Evolutionary conservation across 2,888 invertebrate species (phyloP).

Genomic region (Malachius bipustulatus): DNA sequence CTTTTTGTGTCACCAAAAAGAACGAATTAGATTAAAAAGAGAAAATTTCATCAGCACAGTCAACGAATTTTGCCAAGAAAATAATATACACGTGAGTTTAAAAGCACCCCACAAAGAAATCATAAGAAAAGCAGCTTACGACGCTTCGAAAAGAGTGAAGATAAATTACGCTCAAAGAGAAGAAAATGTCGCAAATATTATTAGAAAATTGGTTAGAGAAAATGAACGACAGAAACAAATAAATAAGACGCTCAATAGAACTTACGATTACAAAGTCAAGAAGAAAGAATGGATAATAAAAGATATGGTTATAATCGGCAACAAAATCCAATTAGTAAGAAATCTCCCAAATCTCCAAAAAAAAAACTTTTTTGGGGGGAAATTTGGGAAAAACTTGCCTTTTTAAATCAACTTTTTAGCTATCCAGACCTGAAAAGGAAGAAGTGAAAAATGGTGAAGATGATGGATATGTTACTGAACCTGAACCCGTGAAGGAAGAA

Average conservation of each 20-base stretch:
- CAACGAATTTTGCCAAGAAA: neutral
- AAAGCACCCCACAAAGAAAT: neutral
- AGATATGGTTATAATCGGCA: neutral
- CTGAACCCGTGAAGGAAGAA: slow-evolving; percentile 1
- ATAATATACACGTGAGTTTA: neutral
- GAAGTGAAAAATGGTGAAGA: too few relatives aligned
- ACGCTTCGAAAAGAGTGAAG: neutral
- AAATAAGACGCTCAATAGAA: neutral
- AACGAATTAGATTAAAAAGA: neutral
- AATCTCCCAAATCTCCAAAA: too few relatives aligned
- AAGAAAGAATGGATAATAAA: neutral
- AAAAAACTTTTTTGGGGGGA: too few relatives aligned
- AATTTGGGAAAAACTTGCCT: too few relatives aligned
- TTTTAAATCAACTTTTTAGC: too few relatives aligned
- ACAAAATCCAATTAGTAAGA: neutral
- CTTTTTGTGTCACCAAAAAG: neutral
- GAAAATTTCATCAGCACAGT: neutral
- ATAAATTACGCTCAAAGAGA: too few relatives aligned
- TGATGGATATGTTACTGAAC: neutral
- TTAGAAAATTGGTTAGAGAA: neutral
- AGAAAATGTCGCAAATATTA: neutral
- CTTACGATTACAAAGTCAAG: neutral
- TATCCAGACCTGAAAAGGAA: too few relatives aligned
- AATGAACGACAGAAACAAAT: neutral
- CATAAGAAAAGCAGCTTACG: neutral